Evolutionary conservation across 2,888 invertebrate species (phyloP), one percentile per base, ranked within the genome.

Genomic region (Callinectes sapidus): DNA sequence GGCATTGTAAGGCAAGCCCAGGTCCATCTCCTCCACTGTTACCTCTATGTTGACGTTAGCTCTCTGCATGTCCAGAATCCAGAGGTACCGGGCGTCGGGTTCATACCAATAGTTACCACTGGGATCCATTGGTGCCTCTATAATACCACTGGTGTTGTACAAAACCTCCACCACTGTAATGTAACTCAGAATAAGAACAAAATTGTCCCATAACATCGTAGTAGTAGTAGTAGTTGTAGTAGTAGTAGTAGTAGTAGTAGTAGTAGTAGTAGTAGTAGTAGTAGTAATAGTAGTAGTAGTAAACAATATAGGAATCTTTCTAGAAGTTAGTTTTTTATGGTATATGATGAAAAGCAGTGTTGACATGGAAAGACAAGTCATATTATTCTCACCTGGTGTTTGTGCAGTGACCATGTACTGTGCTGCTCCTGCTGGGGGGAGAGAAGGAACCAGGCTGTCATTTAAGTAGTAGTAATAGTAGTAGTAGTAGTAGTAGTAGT

Each of bases 31-130:
- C 23, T 89, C 13, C 16, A 89, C 55, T 13, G 8, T 39, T 23
- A 89, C 61, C 23, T 89, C 39, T 1, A 89, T 66, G 23, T 89
- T 89, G 6, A 66, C 48, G 2, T 88, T 14, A 14, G 55, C 28
- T 14, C n/a, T 16, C 32, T 35, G 54, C 32, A 66, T 42, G 10
- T 89, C 54, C 48, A 89, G 23, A 23, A 89, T 35, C 66, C 66
- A 66, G 1, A 89, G 89, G 89, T 39, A 39, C 66, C 66, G 66
- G 23, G 66, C 61, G 85, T 54, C n/a, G 54, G 77, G 85, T 13
- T 28, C 28, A n/a, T 90, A 90, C 18, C 14, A 18, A 35, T 16
- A 0, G 32, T 14, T 18, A 10, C 35, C 81, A n/a, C 28, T 90
- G 6, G 54, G 48, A 32, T 90, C 90, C 16, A 28, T n/a, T 1